These are phyloP conservation scores for Listronotus oregonensis DNA, from an alignment of 1,140 invertebrate genomes.

Conservation along the genomic window DNA sequence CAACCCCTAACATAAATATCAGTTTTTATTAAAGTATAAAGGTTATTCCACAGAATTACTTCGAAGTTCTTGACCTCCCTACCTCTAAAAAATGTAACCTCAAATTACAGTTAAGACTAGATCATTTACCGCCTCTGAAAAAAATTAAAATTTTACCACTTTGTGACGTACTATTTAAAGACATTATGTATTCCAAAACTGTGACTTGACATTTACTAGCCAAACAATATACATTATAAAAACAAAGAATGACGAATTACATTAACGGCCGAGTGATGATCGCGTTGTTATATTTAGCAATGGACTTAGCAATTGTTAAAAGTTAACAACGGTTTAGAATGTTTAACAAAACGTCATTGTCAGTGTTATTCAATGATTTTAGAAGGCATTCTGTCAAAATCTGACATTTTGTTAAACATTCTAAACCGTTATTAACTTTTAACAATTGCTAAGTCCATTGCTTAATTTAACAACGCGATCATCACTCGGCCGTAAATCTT, in stretches of 20 bases:
- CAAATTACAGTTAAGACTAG: neutral
- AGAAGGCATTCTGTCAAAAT: no score
- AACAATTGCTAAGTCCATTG: no score
- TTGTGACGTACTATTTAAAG: slow-evolving; percentile 13
- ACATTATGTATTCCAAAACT: slow-evolving; percentile 12
- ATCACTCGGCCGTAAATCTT: slow-evolving; percentile 37
- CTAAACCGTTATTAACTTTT: no score
- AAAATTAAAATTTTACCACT: neutral
- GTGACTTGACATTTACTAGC: slow-evolving; percentile 14
- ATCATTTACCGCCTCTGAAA: neutral
- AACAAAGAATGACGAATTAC: slow-evolving; percentile 6
- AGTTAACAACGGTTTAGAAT: no score
- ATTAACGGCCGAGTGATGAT: no score
- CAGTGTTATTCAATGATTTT: no score
- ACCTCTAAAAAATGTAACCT: neutral
- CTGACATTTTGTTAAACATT: no score
- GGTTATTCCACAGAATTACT: slow-evolving; percentile 1
- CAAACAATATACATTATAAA: slow-evolving; percentile 16
- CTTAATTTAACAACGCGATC: no score
- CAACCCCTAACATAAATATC: neutral
- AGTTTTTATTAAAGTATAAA: slow-evolving; percentile 14
- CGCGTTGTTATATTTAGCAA: no score
- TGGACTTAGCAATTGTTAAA: no score
- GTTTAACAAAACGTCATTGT: no score
- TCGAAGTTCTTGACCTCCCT: neutral